phyloP scores from a whole-genome alignment of 1,140 invertebrate species.

The Orius insidiosus region DNA sequence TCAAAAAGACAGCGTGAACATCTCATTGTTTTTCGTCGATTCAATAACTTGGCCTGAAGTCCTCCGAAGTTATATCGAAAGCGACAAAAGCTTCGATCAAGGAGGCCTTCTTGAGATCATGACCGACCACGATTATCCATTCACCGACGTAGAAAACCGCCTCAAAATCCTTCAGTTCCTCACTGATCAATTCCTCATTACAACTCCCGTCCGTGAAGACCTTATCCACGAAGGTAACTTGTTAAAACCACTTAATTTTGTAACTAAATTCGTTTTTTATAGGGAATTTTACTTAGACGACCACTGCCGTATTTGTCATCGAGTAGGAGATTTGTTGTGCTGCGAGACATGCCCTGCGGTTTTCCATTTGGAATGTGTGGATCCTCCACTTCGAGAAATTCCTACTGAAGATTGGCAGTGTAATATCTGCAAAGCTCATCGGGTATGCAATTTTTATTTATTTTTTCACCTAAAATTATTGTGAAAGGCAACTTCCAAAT shows the following conservation, averaged over 20 bases:
- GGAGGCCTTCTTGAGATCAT: slow-evolving; percentile 44
- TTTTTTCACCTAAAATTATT: too few species aligned
- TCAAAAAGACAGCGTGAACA: slow-evolving; percentile 91
- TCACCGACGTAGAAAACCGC: slow-evolving; percentile 61
- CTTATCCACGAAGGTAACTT: slow-evolving; percentile 74
- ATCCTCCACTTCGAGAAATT: slow-evolving; percentile 80
- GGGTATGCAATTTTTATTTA: slow-evolving; percentile 42
- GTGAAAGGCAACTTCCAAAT: too few species aligned
- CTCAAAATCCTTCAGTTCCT: slow-evolving; percentile 78
- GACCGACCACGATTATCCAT: slow-evolving; percentile 69
- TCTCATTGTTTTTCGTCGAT: slow-evolving; percentile 80
- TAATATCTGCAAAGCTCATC: slow-evolving; percentile 76
- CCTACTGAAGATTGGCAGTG: slow-evolving; percentile 95
- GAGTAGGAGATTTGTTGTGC: slow-evolving; percentile 83
- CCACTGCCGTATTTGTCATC: slow-evolving; percentile 86
- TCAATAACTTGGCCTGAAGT: slow-evolving; percentile 89
- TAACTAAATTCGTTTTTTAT: slow-evolving; percentile 22
- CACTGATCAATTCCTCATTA: slow-evolving; percentile 85
- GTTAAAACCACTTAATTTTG: slow-evolving; percentile 5
- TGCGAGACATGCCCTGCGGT: slow-evolving; percentile 95
- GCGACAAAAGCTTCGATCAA: slow-evolving; percentile 63
- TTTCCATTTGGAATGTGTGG: slow-evolving; percentile 89
- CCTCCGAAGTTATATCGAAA: slow-evolving; percentile 72
- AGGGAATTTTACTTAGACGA: slow-evolving; percentile 88
- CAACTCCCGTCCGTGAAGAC: slow-evolving; percentile 81